Base-by-base conservation (phyloP, 2,797 vertebrate genomes). In the Pangasius krempfi region DNA sequence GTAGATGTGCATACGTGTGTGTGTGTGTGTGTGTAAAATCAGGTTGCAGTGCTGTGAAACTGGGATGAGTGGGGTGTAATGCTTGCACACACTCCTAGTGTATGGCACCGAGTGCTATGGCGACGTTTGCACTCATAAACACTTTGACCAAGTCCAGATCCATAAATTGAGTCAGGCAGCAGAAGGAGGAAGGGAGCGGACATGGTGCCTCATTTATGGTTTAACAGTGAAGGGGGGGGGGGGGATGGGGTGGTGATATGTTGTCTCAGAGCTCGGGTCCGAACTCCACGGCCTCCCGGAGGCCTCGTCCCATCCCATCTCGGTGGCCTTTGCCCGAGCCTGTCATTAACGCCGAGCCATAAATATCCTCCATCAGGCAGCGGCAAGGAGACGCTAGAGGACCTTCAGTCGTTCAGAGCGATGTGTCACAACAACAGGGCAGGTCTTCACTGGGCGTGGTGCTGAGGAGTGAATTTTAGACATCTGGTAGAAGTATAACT, bases 141-240 rank as follows among this genome's bases (percentile, higher is more conserved):
- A 97, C 96, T 97, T 96, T 95, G 96, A 93, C 94, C 96, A 94
- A 92, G 95, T 96, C 94, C 94, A 95, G 95, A 96, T 94, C 94
- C 95, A 95, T 96, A 97, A 97, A 93, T 93, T 90, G 90, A 90
- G 92, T 93, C 92, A 93, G 93, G 94, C 92, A 87, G 30, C 9
- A 84, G 82, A 12, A 13, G 58, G 18, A 52, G 7, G 82, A 7
- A 22, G n/a, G 64, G 85, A 89, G 90, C 89, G 90, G 93, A 93
- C 90, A 94, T 90, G 22, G 27, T 64, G 93, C 92, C 94, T 90
- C 93, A 93, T 96, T 96, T 97, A 97, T 96, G 94, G 92, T 92
- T 94, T 95, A 95, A 96, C 93, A 93, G 94, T 93, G 91, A 92
- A 92, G 95, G 95, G 95, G 94, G 92, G 92, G 92, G 93, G 94